These are phyloP conservation scores for Centruroides sculpturatus DNA, from an alignment of 1,140 invertebrate genomes.

Conservation along the genomic window DNA sequence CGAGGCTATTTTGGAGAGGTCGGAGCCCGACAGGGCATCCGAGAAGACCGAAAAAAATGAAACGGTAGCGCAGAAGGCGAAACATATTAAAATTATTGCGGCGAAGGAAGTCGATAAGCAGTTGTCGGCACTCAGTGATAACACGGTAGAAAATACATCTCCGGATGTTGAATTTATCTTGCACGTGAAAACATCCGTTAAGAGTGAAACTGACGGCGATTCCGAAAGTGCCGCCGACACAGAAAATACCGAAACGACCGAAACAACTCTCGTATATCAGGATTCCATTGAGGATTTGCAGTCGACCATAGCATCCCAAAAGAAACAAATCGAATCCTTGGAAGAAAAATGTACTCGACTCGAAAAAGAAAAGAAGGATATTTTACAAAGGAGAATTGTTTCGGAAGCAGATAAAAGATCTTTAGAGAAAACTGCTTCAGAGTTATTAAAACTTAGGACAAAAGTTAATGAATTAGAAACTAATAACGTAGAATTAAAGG, in stretches of 20 bases:
- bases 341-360: slow-evolving; percentile 31
- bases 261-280: slow-evolving; percentile 19
- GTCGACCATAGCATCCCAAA: slow-evolving; percentile 9
- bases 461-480: slow-evolving; percentile 67
- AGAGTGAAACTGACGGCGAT: slow-evolving; percentile 30
- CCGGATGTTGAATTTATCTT: slow-evolving; percentile 43
- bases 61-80: background rate
- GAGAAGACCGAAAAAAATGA: background rate
- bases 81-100: slow-evolving; percentile 1
- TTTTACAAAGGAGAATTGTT: slow-evolving; percentile 35
- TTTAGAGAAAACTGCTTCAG: slow-evolving; percentile 19
- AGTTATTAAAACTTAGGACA: slow-evolving; percentile 50
- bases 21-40: background rate
- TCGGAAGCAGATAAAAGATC: slow-evolving; percentile 19
- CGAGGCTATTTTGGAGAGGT: background rate
- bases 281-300: slow-evolving; percentile 20
- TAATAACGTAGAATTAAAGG: slow-evolving; percentile 56
- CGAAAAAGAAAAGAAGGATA: slow-evolving; percentile 75
- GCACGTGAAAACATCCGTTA: slow-evolving; percentile 11
- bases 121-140: slow-evolving; percentile 19
- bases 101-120: slow-evolving; percentile 9
- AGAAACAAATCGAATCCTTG: slow-evolving; percentile 16
- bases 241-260: slow-evolving; percentile 40
- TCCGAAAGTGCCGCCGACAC: slow-evolving; percentile 34
- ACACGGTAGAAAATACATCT: slow-evolving; percentile 21